These are phyloP conservation scores for Corydoras sp. DNA, from an alignment of 2,113 vertebrate species.

Conservation along the genomic window DNA sequence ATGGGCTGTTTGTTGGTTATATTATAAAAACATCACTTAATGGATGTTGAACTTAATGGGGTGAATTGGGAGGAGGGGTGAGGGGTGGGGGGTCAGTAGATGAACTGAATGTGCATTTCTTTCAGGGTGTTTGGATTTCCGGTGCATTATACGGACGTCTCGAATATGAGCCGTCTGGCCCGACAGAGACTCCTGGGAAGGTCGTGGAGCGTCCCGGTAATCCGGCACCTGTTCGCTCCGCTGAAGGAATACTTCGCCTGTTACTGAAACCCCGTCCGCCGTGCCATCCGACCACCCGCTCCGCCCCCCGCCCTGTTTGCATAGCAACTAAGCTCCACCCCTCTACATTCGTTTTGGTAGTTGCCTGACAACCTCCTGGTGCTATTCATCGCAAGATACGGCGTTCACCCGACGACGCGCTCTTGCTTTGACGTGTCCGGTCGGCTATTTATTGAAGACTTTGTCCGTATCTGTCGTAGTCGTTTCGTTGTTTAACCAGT, in stretches of 20 bases:
- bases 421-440: constrained; percentile 20
- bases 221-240: constrained; percentile 84
- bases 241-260: constrained; percentile 77
- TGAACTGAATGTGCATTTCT: constrained; percentile 2
- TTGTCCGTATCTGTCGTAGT: constrained; percentile 27
- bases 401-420: constrained; percentile 34
- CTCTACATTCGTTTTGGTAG: constrained; percentile 18
- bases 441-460: constrained; percentile 58
- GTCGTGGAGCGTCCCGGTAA: constrained; percentile 97
- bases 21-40: too few species aligned
- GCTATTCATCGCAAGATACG: constrained; percentile 45
- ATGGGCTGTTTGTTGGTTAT: not conserved
- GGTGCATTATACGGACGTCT: constrained; percentile 97
- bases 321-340: constrained; percentile 27
- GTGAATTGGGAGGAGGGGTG: too few species aligned
- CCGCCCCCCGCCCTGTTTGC: constrained; percentile 20
- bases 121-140: constrained; percentile 92
- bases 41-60: too few species aligned
- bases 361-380: constrained; percentile 54
- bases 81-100: too few species aligned
- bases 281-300: constrained; percentile 7
- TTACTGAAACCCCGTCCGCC: constrained; percentile 67
- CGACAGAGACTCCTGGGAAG: constrained; percentile 94
- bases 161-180: constrained; percentile 98
- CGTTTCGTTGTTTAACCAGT: constrained; percentile 59